These are phyloP conservation scores for Urocolius indicus DNA, from an alignment of 2,113 vertebrate species.

Conservation along the genomic window DNA sequence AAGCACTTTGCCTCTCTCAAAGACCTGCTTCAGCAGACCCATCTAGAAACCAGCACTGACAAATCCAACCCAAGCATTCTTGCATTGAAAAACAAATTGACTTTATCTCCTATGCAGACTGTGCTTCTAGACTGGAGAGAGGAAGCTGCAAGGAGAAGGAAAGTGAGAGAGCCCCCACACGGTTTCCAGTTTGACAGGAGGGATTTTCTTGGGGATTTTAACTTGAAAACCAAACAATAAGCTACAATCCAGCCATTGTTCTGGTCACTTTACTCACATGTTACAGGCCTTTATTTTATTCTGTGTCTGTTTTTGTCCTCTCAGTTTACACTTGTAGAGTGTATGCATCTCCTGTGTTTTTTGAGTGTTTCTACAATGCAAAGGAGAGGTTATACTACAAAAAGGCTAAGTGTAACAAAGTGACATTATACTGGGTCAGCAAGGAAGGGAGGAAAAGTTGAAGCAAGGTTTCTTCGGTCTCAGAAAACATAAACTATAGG, in stretches of 20 bases:
- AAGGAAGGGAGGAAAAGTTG: neutral
- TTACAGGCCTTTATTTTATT: constrained; percentile 48
- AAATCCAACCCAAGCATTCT: neutral
- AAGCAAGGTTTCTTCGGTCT: neutral
- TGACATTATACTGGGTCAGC: constrained; percentile 12
- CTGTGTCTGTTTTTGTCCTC: constrained; percentile 51
- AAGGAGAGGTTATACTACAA: constrained; percentile 9
- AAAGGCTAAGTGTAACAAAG: neutral
- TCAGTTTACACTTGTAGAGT: constrained; percentile 42
- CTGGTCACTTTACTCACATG: constrained; percentile 61
- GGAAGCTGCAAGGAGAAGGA: neutral
- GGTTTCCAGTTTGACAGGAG: constrained; percentile 32
- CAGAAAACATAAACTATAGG: neutral
- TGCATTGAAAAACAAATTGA: neutral
- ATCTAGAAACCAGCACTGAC: neutral
- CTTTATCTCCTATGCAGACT: neutral
- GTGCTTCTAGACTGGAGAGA: neutral
- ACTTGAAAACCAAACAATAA: constrained; percentile 54
- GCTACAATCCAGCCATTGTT: constrained; percentile 53
- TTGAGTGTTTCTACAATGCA: constrained; percentile 12
- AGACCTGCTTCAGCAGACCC: neutral
- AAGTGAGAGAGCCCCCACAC: neutral
- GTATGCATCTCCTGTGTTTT: neutral
- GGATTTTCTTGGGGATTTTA: constrained; percentile 64
- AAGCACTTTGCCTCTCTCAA: neutral